A percentile compares a stretch with the other conserved stretches of the same genome.
Conservation (phyloP, 2,888 invertebrate genomes). For the Chorisops tibialis region DNA sequence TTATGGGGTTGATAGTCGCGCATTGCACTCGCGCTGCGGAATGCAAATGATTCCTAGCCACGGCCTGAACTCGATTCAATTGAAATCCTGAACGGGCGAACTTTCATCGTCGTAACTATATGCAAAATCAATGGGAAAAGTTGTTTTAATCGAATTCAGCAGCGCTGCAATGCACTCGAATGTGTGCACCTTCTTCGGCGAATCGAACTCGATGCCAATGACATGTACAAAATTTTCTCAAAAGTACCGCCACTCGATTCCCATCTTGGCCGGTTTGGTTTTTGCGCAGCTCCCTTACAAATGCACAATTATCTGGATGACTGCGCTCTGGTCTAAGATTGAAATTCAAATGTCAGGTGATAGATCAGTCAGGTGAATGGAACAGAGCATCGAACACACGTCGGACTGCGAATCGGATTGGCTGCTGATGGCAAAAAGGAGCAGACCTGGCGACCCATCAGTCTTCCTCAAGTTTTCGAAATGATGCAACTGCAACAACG, state of each 20-base stretch:
- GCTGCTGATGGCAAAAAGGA: neutral
- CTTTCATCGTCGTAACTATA: constrained; percentile 13
- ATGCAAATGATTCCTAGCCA: constrained; percentile 25
- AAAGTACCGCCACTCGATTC: constrained; percentile 15
- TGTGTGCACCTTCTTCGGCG: neutral
- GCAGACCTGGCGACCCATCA: constrained; percentile 22
- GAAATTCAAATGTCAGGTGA: constrained; percentile 26
- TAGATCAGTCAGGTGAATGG: constrained; percentile 23
- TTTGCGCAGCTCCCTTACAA: neutral
- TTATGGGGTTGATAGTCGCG: too few relatives aligned
- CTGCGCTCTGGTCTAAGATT: constrained; percentile 15
- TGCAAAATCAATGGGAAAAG: neutral
- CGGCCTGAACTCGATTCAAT: constrained; percentile 3
- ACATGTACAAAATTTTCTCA: constrained; percentile 3
- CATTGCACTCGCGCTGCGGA: neutral
- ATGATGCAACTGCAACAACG: neutral
- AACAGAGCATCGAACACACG: neutral
- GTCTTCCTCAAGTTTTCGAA: constrained; percentile 15
- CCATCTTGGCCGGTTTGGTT: neutral
- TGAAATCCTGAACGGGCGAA: neutral
- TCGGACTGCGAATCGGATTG: neutral
- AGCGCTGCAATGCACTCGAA: neutral
- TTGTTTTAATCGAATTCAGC: neutral
- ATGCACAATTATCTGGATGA: too few relatives aligned
- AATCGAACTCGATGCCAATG: neutral